A percentile compares a stretch with the other conserved stretches of the same genome.
phyloP scores from a whole-genome alignment of 64 coral and sea anemone species.

The Stichodactyla mertensii region DNA sequence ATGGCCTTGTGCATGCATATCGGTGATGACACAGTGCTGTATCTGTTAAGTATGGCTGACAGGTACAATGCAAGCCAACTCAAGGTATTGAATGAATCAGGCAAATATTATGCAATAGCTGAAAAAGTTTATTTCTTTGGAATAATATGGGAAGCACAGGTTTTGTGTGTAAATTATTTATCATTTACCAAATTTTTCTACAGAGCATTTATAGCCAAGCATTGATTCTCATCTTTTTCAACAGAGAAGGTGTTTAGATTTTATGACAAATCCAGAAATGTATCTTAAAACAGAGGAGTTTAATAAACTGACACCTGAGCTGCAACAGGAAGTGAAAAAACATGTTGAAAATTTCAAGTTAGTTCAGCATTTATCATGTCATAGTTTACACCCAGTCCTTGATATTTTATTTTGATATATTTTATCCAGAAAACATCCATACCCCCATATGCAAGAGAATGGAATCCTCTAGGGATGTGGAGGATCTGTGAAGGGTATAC shows the following conservation, averaged over 20 bases:
- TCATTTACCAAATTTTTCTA: neutral
- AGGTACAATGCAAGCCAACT: conserved; percentile 51
- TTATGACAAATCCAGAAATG: neutral
- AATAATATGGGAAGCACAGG: neutral
- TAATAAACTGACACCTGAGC: neutral
- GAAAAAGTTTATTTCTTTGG: too few relatives aligned
- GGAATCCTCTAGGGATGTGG: too few relatives aligned
- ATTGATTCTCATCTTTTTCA: neutral
- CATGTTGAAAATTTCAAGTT: neutral
- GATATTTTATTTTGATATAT: too few relatives aligned
- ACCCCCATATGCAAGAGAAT: too few relatives aligned
- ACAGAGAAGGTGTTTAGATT: neutral
- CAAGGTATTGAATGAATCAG: conserved; percentile 39
- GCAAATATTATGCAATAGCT: too few relatives aligned
- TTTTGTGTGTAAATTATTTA: too few relatives aligned
- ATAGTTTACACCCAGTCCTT: too few relatives aligned
- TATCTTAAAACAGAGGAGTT: neutral
- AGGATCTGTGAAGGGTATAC: too few relatives aligned
- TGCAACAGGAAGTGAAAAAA: neutral
- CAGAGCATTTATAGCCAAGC: too few relatives aligned
- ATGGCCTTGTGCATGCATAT: conserved; percentile 36
- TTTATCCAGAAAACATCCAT: too few relatives aligned
- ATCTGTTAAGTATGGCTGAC: conserved; percentile 60
- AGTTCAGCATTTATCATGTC: neutral
- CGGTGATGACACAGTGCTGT: conserved; percentile 54